Percentiles rank a stretch among this genome's conserved stretches.
phyloP scores from a whole-genome alignment of 2,797 vertebrate genomes.

The Momotus momota region DNA sequence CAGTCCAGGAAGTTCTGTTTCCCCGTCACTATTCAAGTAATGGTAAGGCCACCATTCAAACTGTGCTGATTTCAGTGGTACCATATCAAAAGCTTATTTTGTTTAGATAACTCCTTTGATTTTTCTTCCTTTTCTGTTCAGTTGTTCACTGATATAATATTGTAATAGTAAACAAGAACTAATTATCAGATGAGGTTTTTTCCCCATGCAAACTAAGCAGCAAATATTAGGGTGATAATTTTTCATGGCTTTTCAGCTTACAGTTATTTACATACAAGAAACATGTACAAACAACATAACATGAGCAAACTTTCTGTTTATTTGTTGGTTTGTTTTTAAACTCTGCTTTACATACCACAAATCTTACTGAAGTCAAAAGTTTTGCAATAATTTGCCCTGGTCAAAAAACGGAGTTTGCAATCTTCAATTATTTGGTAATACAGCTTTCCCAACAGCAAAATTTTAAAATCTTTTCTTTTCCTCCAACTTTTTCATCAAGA shows the following conservation, averaged over 20 bases:
- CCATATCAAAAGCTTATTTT: neutral
- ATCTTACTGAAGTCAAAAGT: neutral
- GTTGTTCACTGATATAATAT: neutral
- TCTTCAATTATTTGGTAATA: neutral
- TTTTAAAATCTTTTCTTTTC: neutral
- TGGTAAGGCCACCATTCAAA: rapidly evolving
- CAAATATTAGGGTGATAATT: neutral
- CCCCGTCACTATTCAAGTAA: neutral
- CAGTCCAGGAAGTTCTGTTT: neutral
- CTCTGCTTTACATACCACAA: neutral
- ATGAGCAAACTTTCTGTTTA: neutral
- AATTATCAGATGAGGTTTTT: neutral
- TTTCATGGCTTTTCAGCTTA: neutral
- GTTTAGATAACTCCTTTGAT: neutral
- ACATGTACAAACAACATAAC: neutral
- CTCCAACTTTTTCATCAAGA: neutral
- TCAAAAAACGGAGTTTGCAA: neutral
- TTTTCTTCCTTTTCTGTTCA: neutral
- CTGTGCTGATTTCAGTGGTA: neutral
- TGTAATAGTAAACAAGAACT: neutral
- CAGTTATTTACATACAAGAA: neutral
- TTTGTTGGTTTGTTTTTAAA: neutral
- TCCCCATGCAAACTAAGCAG: neutral
- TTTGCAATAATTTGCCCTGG: neutral
- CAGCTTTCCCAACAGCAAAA: neutral